Evolutionary conservation across 2,797 vertebrate species (phyloP).

Genomic region (Brotogeris chrysoptera): DNA sequence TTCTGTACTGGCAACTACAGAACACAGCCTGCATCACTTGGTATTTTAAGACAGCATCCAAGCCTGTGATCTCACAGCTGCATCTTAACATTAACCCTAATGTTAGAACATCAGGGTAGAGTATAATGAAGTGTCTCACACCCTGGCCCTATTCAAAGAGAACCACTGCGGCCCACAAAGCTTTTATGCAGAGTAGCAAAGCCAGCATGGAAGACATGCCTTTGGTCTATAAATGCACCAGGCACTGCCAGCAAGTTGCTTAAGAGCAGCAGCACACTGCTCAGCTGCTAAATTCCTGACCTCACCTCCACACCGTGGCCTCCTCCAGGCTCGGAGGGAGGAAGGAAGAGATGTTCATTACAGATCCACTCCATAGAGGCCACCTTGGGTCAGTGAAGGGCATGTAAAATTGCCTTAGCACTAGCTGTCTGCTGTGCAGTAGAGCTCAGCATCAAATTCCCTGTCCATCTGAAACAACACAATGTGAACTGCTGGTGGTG

Average conservation of each 20-base stretch:
- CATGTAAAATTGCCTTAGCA: not conserved
- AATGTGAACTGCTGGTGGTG: not conserved
- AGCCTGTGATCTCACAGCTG: not conserved
- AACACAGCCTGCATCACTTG: rapidly evolving
- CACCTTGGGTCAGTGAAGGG: rapidly evolving
- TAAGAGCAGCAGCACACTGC: not conserved
- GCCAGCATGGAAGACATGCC: rapidly evolving
- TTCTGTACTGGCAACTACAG: not conserved
- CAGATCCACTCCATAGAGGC: not conserved
- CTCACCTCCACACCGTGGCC: not conserved
- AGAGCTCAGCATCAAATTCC: not conserved
- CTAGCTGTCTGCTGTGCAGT: not conserved
- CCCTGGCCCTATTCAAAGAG: not conserved
- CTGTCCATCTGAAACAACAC: not conserved
- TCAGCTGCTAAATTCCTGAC: not conserved
- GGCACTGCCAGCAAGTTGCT: not conserved
- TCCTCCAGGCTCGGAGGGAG: not conserved
- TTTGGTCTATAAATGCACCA: rapidly evolving
- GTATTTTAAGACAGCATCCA: not conserved
- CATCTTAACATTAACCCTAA: not conserved
- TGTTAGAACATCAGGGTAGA: not conserved
- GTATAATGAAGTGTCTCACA: not conserved
- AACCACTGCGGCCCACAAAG: not conserved
- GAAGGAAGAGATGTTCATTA: not conserved
- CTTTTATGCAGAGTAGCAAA: not conserved